These are phyloP conservation scores for Cavia porcellus DNA, from an alignment of 2,113 vertebrate species.

Conservation along the genomic window DNA sequence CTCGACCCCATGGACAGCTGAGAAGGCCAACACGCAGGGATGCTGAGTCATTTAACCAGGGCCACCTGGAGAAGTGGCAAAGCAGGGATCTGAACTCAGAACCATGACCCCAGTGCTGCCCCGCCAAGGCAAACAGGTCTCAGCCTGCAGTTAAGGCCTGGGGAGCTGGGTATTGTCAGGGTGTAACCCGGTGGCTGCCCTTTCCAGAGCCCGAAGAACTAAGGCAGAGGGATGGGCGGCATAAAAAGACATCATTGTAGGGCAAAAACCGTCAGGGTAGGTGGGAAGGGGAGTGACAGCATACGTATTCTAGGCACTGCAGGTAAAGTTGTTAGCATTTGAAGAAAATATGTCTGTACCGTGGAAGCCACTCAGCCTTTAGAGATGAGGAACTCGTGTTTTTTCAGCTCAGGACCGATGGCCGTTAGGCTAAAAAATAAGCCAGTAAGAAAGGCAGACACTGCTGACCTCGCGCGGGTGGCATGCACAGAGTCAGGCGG, in stretches of 20 bases:
- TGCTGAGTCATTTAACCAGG: background rate
- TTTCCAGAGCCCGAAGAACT: background rate
- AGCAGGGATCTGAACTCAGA: background rate
- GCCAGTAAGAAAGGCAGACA: background rate
- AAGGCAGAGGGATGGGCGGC: background rate
- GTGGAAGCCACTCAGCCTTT: background rate
- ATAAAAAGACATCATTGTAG: background rate
- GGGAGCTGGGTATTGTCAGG: background rate
- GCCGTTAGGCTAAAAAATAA: background rate
- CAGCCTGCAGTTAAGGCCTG: background rate
- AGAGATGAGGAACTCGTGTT: background rate
- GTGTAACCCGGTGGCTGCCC: background rate
- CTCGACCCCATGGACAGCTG: background rate
- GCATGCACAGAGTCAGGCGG: background rate
- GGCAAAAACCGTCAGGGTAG: too few relatives aligned
- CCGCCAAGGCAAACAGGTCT: background rate
- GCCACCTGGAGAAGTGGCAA: background rate
- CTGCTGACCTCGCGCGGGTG: background rate
- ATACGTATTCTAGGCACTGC: background rate
- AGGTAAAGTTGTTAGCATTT: background rate
- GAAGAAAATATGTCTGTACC: background rate
- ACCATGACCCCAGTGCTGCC: background rate
- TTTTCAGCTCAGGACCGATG: background rate
- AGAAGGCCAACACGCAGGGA: background rate
- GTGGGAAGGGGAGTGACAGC: background rate